Conservation (phyloP, 2,888 invertebrate species). For the Lapara coniferarum region DNA sequence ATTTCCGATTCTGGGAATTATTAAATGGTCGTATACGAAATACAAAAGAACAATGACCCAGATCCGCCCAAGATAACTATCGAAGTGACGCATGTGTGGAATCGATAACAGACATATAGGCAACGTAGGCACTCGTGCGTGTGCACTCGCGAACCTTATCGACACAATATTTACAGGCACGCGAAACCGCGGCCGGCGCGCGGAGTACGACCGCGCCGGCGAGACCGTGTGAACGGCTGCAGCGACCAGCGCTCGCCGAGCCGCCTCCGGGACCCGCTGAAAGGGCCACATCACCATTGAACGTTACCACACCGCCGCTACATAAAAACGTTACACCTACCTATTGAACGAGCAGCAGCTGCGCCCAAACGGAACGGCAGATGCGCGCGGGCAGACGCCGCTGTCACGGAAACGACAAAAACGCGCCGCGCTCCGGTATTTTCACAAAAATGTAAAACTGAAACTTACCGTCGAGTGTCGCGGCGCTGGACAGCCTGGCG, state of each 20-base stretch:
- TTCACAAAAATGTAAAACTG: conserved; percentile 58
- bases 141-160: conserved; percentile 75
- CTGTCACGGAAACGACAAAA: conserved; percentile 66
- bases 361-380: conserved; percentile 75
- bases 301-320: conserved; percentile 48
- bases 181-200: conserved; percentile 59
- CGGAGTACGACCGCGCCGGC: conserved; percentile 44
- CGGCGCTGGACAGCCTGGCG: conserved; percentile 65
- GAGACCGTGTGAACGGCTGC: conserved; percentile 64
- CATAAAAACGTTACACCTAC: conserved; percentile 67
- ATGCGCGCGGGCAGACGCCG: conserved; percentile 72
- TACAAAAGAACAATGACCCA: conserved; percentile 82
- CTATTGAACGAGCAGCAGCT: conserved; percentile 75
- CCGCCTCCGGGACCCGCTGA: conserved; percentile 56
- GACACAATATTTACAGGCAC: conserved; percentile 74
- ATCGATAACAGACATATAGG: conserved; percentile 78
- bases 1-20: conserved; percentile 46
- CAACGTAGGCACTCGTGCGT: conserved; percentile 70
- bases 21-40: conserved; percentile 56
- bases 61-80: conserved; percentile 79
- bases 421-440: conserved; percentile 50
- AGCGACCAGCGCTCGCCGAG: neutral
- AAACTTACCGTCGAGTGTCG: conserved; percentile 63
- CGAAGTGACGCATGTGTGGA: conserved; percentile 80
- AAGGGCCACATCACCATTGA: conserved; percentile 55